Conservation (phyloP, 2,113 vertebrate species). For the Anoplopoma fimbria region DNA sequence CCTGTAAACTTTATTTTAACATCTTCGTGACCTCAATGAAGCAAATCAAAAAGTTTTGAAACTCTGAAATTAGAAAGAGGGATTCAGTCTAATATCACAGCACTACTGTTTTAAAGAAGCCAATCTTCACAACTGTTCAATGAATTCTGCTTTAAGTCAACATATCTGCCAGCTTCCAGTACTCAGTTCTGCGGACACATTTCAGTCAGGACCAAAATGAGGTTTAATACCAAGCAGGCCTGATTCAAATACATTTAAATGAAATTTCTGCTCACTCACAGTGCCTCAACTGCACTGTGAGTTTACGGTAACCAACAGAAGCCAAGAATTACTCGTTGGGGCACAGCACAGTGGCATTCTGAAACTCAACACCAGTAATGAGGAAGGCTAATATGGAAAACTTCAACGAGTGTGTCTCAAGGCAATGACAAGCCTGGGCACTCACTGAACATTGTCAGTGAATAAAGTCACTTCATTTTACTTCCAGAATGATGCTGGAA, state of each 20-base stretch:
- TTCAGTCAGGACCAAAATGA: neutral
- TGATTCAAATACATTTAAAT: neutral
- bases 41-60: neutral
- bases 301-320: neutral
- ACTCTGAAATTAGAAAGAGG: neutral
- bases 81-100: neutral
- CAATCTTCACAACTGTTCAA: too few species aligned
- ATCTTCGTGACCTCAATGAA: neutral
- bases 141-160: neutral
- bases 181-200: neutral
- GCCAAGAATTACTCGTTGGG: slow-evolving; percentile 48
- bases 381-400: slow-evolving; percentile 31
- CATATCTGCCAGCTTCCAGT: neutral
- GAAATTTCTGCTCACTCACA: neutral
- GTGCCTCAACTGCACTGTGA: slow-evolving; percentile 9
- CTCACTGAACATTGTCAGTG: neutral
- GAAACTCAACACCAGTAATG: slow-evolving; percentile 54
- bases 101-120: neutral
- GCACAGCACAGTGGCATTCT: slow-evolving; percentile 32
- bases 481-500: neutral
- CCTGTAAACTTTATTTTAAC: slow-evolving; percentile 14
- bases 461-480: slow-evolving; percentile 29
- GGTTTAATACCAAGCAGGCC: neutral
- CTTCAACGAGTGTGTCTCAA: neutral
- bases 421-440: neutral